A percentile compares a stretch with the other conserved stretches of the same genome.
These are phyloP conservation scores for Epizoanthus scotinus DNA, from an alignment of 92 coral and sea anemone species.

Conservation along the genomic window DNA sequence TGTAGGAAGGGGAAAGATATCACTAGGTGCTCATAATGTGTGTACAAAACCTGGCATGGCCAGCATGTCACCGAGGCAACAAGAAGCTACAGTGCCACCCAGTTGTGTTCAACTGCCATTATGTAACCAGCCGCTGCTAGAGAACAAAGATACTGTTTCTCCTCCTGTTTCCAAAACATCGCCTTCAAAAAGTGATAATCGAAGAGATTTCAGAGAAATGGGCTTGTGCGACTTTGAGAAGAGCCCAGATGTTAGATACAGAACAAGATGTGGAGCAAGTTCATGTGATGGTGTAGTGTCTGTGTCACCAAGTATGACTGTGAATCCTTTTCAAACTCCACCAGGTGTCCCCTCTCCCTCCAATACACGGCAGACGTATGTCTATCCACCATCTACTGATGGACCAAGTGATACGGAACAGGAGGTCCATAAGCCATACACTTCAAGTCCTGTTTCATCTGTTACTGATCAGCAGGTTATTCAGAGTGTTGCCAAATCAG, in stretches of 20 bases:
- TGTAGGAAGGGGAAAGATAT: not conserved
- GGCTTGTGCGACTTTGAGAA: slow-evolving; percentile 1
- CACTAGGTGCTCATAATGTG: not conserved
- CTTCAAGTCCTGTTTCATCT: too few species aligned
- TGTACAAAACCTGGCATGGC: not conserved
- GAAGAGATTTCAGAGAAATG: slow-evolving; percentile 10
- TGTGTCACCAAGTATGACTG: not conserved
- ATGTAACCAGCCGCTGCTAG: not conserved
- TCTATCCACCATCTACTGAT: not conserved
- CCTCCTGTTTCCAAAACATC: not conserved
- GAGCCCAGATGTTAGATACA: not conserved
- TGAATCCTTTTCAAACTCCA: not conserved
- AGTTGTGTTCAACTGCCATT: not conserved
- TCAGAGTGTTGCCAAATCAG: not conserved
- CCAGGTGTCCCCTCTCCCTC: not conserved
- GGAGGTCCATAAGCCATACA: not conserved
- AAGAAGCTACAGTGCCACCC: not conserved
- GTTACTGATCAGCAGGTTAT: not conserved
- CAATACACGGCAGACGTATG: not conserved
- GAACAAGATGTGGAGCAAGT: not conserved
- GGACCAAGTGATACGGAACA: not conserved
- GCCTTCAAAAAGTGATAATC: not conserved
- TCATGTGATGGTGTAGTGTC: slow-evolving; percentile 4
- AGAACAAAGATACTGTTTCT: not conserved
- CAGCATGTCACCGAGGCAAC: not conserved